Base-by-base conservation (phyloP, 2,888 invertebrate genomes). In the Chymomyza fuscimana region DNA sequence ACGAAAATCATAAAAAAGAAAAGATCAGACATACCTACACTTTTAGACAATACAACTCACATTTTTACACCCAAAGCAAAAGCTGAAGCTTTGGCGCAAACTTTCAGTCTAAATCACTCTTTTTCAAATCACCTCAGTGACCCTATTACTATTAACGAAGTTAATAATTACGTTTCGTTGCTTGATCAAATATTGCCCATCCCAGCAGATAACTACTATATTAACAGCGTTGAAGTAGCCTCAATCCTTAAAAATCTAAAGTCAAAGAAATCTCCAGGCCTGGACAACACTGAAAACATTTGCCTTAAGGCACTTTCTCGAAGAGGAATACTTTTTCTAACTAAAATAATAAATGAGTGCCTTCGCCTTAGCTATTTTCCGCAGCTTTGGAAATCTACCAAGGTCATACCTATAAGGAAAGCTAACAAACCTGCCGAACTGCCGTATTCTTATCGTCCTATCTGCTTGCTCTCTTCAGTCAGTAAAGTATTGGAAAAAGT, bases 1-100 rank as follows among this genome's bases (percentile, higher is more conserved):
- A n/a, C 54, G 16, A 54, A 54, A 54, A n/a, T n/a, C 16, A 54
- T 54, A n/a, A 54, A 54, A n/a, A 54, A 54, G 54, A 54, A 54
- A 54, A 12, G 16, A 6, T n/a, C 6, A 12, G n/a, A 12, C 2
- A 54, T 54, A 7, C 54, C 54, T 16, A 54, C 54, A 54, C 54
- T 54, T 54, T n/a, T n/a, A 54, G 6, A 1, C 2, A 54, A 54
- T 4, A 6, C n/a, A n/a, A 54, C 12, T n/a, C 7, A 1, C 16
- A n/a, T 54, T 54, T 54, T 2, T 6, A 54, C 54, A 9, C 46
- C 46, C 10, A 2, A 46, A n/a, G 15, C 10, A n/a, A 54, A 12
- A 16, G 54, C 54, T 16, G 54, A n/a, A 6, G 16, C 16, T n/a
- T 54, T 54, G 54, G 54, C n/a, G 10, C n/a, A n/a, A 6, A 54